phyloP scores from a whole-genome alignment of 37 sponge, comb jelly and placozoan genomes.

The Tethya wilhelma region DNA sequence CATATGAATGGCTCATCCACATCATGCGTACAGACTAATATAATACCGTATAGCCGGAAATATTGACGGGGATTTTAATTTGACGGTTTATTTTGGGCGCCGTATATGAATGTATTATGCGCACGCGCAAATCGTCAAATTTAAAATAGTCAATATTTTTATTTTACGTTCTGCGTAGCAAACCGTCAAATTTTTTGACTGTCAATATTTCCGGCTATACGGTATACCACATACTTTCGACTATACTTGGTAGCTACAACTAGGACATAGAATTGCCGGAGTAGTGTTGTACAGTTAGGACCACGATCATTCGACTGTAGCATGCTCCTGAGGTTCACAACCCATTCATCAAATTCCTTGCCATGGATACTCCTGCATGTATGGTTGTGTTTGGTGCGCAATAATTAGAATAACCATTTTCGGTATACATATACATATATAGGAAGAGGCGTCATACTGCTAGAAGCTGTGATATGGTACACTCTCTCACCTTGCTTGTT shows the following conservation, averaged over 20 bases:
- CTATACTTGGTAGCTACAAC: slow-evolving; percentile 66
- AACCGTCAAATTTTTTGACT: no score
- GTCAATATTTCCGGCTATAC: no score
- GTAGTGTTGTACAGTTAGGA: slow-evolving; percentile 38
- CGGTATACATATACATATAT: neutral
- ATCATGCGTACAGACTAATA: no score
- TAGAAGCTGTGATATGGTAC: neutral
- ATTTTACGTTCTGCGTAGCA: no score
- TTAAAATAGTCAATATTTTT: no score
- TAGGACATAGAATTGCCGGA: slow-evolving; percentile 69
- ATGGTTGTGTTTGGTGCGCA: no score
- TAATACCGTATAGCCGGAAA: no score
- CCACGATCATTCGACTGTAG: slow-evolving; percentile 61
- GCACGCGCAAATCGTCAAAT: no score
- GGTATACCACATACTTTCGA: slow-evolving; percentile 70
- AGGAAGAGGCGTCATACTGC: neutral
- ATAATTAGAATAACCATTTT: neutral
- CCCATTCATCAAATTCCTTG: slow-evolving; percentile 63
- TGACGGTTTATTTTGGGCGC: no score
- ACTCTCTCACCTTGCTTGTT: slow-evolving; percentile 44
- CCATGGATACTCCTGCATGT: slow-evolving; percentile 51
- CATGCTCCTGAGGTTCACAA: neutral
- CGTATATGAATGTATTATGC: no score
- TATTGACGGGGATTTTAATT: no score
- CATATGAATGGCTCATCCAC: no score